These are phyloP conservation scores for Selenia dentaria DNA, from an alignment of 2,888 invertebrate species.

Conservation along the genomic window DNA sequence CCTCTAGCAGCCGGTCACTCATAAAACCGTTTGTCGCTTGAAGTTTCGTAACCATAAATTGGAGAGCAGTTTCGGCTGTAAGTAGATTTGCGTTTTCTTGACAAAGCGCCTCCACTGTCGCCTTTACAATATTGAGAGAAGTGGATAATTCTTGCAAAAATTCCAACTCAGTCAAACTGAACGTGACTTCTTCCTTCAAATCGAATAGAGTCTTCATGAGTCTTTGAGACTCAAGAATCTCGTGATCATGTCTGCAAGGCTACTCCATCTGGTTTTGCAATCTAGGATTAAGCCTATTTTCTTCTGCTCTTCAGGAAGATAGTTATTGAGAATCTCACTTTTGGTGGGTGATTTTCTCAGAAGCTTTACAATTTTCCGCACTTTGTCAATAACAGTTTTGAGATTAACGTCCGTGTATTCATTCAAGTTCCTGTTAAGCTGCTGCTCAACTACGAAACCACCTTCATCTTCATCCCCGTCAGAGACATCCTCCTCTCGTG, in stretches of 20 bases:
- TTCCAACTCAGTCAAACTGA: background rate
- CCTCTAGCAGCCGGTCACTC: too few relatives aligned
- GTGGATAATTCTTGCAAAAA: background rate
- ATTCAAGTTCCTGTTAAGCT: background rate
- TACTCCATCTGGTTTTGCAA: background rate
- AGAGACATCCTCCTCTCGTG: background rate
- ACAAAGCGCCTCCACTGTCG: background rate
- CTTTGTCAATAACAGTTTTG: background rate
- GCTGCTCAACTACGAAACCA: background rate
- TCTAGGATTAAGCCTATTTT: background rate
- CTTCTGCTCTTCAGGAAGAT: background rate
- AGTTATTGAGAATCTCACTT: background rate
- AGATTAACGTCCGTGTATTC: background rate
- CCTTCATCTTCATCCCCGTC: background rate
- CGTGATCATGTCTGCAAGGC: background rate
- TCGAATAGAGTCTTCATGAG: background rate
- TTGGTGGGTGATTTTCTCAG: background rate
- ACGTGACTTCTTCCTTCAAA: background rate
- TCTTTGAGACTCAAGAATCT: background rate
- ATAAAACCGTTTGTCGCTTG: too few relatives aligned
- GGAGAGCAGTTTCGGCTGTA: background rate
- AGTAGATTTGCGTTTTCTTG: background rate
- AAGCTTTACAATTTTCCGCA: background rate
- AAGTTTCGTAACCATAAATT: background rate
- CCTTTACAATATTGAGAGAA: background rate